Percentiles rank a stretch among this genome's conserved stretches.
Conservation (phyloP, 2,797 vertebrate species). For the Coregonus ussuriensis region DNA sequence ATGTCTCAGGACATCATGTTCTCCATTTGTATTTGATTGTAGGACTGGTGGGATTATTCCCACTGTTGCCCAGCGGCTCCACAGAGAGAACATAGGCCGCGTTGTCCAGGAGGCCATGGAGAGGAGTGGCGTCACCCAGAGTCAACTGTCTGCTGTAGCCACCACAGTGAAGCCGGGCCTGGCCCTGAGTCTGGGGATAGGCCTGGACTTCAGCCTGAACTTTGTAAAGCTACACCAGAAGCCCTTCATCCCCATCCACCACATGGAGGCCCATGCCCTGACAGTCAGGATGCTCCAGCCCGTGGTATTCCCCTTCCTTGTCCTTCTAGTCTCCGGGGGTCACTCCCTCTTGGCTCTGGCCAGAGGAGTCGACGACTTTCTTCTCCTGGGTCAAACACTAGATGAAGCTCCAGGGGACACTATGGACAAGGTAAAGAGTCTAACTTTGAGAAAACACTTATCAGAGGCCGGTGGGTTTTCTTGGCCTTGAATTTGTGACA, state of each 20-base stretch:
- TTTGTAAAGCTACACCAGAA: slow-evolving; percentile 80
- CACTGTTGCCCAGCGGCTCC: slow-evolving; percentile 87
- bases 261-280: slow-evolving; percentile 97
- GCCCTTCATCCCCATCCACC: slow-evolving; percentile 94
- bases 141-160: slow-evolving; percentile 84
- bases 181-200: slow-evolving; percentile 85
- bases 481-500: background rate
- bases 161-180: slow-evolving; percentile 93
- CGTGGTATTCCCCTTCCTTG: slow-evolving; percentile 90
- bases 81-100: slow-evolving; percentile 84
- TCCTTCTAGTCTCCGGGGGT: slow-evolving; percentile 91
- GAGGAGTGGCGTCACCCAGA: slow-evolving; percentile 70
- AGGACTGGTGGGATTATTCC: slow-evolving; percentile 94
- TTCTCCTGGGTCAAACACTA: slow-evolving; percentile 86
- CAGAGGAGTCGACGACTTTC: slow-evolving; percentile 86
- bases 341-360: slow-evolving; percentile 90
- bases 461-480: background rate
- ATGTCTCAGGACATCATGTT: no score
- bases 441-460: slow-evolving; percentile 8
- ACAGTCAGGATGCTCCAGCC: slow-evolving; percentile 84
- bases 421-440: slow-evolving; percentile 86
- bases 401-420: slow-evolving; percentile 91
- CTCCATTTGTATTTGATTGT: slow-evolving; percentile 12
- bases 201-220: slow-evolving; percentile 82
- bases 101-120: slow-evolving; percentile 85